Evolutionary conservation across 2,888 invertebrate genomes (phyloP).

Genomic region (Eumacrocentrus americanus): DNA sequence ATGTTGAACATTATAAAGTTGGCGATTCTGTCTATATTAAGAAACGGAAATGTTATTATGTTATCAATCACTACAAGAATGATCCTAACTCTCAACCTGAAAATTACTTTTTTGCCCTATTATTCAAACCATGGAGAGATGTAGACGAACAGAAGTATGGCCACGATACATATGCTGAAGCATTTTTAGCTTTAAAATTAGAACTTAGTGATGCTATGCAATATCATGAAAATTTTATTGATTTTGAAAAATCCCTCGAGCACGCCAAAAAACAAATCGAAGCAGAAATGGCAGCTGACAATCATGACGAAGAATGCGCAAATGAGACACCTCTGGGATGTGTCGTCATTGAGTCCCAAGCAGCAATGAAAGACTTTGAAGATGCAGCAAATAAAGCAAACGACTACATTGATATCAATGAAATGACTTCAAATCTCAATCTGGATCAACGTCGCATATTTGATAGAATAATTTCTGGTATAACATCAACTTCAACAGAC

Average conservation of each 20-base stretch:
- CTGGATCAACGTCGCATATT: constrained; percentile 9
- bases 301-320: not conserved
- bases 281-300: not conserved
- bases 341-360: not conserved
- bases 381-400: not conserved
- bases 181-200: constrained; percentile 1
- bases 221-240: constrained; percentile 12
- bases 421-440: constrained; percentile 11
- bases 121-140: constrained; percentile 43
- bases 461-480: not conserved
- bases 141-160: constrained; percentile 38
- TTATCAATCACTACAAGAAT: constrained; percentile 30
- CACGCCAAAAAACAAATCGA: not conserved
- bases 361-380: constrained; percentile 12
- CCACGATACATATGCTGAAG: constrained; percentile 38
- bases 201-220: not conserved
- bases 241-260: constrained; percentile 10
- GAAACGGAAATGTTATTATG: constrained; percentile 31
- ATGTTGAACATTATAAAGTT: constrained; percentile 29
- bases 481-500: not conserved
- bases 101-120: constrained; percentile 41
- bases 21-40: constrained; percentile 35
- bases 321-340: not conserved
- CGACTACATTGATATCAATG: not conserved
- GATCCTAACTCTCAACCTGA: constrained; percentile 42